These are phyloP conservation scores for Rutpela maculata DNA, from an alignment of 2,888 invertebrate species.

Conservation along the genomic window DNA sequence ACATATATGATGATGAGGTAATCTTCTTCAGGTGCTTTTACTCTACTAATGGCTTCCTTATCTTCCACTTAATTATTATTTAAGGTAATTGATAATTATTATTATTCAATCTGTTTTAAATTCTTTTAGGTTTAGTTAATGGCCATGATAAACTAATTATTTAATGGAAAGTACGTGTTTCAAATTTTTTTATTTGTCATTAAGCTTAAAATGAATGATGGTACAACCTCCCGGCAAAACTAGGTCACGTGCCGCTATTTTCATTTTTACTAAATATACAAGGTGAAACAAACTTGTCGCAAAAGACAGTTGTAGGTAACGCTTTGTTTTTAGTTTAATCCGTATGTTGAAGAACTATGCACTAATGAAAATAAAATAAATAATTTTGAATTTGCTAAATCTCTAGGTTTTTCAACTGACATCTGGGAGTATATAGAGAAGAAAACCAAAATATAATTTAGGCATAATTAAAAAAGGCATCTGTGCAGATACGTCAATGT, in stretches of 20 bases:
- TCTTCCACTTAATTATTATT: slow-evolving; percentile 30
- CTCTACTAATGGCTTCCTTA: slow-evolving; percentile 29
- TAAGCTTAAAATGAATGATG: slow-evolving; percentile 1
- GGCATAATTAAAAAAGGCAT: too few species aligned
- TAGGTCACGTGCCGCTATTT: background rate
- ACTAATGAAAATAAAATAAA: too few species aligned
- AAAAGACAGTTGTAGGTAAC: too few species aligned
- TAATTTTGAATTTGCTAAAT: too few species aligned
- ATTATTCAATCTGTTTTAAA: slow-evolving; percentile 26
- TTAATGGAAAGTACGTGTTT: slow-evolving; percentile 17
- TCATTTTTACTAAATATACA: too few species aligned
- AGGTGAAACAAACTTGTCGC: too few species aligned
- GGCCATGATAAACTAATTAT: slow-evolving; percentile 33
- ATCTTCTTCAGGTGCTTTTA: slow-evolving; percentile 27
- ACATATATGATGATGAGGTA: slow-evolving; percentile 32
- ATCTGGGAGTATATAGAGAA: too few species aligned
- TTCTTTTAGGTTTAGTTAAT: slow-evolving; percentile 15
- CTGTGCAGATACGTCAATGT: too few species aligned
- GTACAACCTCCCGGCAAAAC: background rate
- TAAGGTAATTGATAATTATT: slow-evolving; percentile 25
- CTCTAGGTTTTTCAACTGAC: too few species aligned
- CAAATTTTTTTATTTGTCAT: slow-evolving; percentile 1
- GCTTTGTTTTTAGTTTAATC: too few species aligned
- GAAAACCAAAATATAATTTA: too few species aligned
- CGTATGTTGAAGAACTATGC: too few species aligned